Percentiles rank a stretch among this genome's conserved stretches.
These are phyloP conservation scores for Dione vanillae DNA, from an alignment of 2,888 invertebrate genomes.

Conservation along the genomic window DNA sequence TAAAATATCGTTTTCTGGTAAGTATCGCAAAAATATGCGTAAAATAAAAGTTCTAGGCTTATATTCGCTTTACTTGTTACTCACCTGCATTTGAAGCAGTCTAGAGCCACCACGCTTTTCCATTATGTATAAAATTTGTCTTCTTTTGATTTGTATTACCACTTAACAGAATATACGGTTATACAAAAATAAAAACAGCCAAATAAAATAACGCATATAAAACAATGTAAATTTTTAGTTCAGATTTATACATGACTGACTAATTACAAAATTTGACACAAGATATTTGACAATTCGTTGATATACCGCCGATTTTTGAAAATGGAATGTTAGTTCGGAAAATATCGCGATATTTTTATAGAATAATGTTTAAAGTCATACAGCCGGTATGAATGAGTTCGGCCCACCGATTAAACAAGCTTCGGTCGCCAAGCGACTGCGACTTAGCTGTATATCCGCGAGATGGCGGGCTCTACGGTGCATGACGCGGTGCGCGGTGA, in stretches of 20 bases:
- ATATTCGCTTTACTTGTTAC: conserved; percentile 42
- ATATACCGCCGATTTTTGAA: conserved; percentile 55
- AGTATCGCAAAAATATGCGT: background rate
- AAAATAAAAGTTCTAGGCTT: background rate
- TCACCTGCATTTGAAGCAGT: conserved; percentile 78
- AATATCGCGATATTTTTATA: conserved; percentile 36
- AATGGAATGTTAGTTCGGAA: conserved; percentile 39
- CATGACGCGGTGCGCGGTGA: conserved; percentile 76
- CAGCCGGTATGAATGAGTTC: conserved; percentile 44
- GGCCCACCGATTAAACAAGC: conserved; percentile 72
- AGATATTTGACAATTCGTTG: conserved; percentile 44
- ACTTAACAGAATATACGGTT: conserved; percentile 57
- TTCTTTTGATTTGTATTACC: conserved; percentile 43
- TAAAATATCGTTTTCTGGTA: background rate
- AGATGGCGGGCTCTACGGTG: conserved; percentile 60
- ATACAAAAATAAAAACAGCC: conserved; percentile 47
- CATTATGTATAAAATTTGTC: conserved; percentile 54
- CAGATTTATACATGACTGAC: conserved; percentile 62
- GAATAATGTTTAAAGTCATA: conserved; percentile 38
- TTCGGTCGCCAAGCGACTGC: conserved; percentile 53
- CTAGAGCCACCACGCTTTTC: conserved; percentile 74
- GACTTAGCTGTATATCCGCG: conserved; percentile 57
- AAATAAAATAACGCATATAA: conserved; percentile 23
- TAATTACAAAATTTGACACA: conserved; percentile 73
- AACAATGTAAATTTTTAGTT: no score